These are phyloP conservation scores for Raja brachyura DNA, from an alignment of 2,113 vertebrate genomes.

Conservation along the genomic window DNA sequence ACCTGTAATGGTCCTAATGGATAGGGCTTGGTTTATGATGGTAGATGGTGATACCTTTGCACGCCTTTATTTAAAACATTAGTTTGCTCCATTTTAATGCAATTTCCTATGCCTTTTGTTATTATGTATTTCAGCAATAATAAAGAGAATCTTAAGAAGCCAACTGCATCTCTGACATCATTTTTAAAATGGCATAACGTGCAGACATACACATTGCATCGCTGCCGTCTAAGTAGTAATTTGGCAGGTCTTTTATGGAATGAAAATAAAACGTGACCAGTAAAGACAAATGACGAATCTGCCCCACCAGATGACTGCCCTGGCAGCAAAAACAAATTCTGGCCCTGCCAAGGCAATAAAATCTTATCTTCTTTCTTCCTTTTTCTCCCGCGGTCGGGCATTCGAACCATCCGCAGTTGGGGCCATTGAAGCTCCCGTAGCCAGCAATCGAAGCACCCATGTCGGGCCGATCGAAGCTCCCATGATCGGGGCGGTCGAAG, in stretches of 20 bases:
- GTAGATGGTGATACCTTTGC: background rate
- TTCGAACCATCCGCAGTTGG: too few species aligned
- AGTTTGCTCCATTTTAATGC: background rate
- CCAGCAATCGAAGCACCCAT: too few species aligned
- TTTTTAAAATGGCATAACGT: background rate
- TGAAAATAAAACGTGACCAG: background rate
- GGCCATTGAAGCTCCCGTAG: too few species aligned
- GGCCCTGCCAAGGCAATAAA: too few species aligned
- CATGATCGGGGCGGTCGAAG: too few species aligned
- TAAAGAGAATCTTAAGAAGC: background rate
- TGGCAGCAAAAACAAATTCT: background rate
- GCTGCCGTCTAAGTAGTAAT: too few species aligned
- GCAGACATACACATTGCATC: too few species aligned
- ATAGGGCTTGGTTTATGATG: background rate
- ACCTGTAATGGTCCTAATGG: background rate
- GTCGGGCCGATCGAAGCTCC: too few species aligned
- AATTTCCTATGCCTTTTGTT: background rate
- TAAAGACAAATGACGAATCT: background rate
- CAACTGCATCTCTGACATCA: background rate
- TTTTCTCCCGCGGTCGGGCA: too few species aligned
- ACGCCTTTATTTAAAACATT: background rate
- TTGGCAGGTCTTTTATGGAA: too few species aligned
- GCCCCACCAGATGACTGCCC: background rate
- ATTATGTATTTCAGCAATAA: background rate
- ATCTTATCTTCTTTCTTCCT: too few species aligned